These are phyloP conservation scores for Palythoa heliodiscus DNA, from an alignment of 92 coral and sea anemone genomes.

Conservation along the genomic window DNA sequence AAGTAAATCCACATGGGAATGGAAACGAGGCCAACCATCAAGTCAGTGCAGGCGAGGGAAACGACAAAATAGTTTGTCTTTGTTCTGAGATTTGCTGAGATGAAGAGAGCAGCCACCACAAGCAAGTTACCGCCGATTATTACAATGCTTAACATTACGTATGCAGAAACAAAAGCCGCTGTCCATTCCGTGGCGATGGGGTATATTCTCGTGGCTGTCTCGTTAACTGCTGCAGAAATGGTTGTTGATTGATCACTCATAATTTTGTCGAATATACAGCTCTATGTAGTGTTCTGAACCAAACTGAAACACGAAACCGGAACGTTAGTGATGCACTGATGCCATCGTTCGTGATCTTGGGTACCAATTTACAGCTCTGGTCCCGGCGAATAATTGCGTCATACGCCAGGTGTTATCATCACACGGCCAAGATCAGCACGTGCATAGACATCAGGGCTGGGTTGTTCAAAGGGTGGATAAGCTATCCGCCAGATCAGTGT, in stretches of 20 bases:
- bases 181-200: conserved; percentile 44
- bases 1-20: conserved; percentile 84
- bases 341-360: no score
- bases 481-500: no score
- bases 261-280: neutral
- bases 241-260: conserved; percentile 11
- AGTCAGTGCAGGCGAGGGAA: conserved; percentile 83
- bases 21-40: conserved; percentile 79
- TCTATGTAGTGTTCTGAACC: no score
- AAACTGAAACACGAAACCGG: no score
- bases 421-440: no score
- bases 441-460: no score
- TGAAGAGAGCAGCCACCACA: conserved; percentile 73
- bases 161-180: conserved; percentile 47
- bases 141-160: conserved; percentile 47
- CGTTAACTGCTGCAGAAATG: neutral
- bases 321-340: no score
- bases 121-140: conserved; percentile 66
- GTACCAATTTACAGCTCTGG: no score
- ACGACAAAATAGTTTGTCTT: conserved; percentile 89
- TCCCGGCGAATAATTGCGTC: no score
- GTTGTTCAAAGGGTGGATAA: no score
- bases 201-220: neutral
- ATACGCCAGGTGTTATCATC: no score
- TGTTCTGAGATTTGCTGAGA: conserved; percentile 77